Base-by-base conservation (phyloP, 2,113 vertebrate genomes). In the Tragulus kanchil region DNA sequence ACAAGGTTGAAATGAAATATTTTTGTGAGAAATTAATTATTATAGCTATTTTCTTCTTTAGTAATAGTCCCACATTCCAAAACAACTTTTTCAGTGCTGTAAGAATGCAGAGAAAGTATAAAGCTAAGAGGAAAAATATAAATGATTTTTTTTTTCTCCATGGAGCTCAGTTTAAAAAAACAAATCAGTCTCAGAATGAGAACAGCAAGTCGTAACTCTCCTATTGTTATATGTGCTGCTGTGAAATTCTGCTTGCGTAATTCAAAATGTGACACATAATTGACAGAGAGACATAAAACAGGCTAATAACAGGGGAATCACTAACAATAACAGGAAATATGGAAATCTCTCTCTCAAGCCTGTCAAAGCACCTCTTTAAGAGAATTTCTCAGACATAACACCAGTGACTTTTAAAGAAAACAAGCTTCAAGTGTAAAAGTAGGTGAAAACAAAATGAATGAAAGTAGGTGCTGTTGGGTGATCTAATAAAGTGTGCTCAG, bases 111-210 rank as follows among this genome's bases (percentile, higher is more conserved):
- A 5, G 42, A 59, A 62, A 87, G 67, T 64, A 94, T 89, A 91
- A 97, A 96, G 61, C 65, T 86, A 93, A 94, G 25, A 87, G 48
- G 28, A 64, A 91, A 92, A 89, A 79, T 59, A 36, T 28, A 81
- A 75, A 84, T 81, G 3, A 8, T 31, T 23, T 79, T 36, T 79
- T 36, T 42, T 54, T 28, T 14, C 2, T 5, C 64, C 14, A 25
- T 21, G 52, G 71, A 13, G 64, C 56, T 97, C 85, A 67, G 85
- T 93, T 96, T 97, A 95, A 91, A 90, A 90, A 90, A 95, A 96
- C 93, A 96, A 97, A 95, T 89, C 71, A 65, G 48, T 26, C 61
- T 25, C 42, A 85, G 82, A 77, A 21, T 31, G 81, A 71, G n/a
- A 97, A 31, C 59, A 50, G 62, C 15, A 3, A 23, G 26, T 10